phyloP scores from a whole-genome alignment of 2,888 invertebrate genomes.

The Ochropacha duplaris region DNA sequence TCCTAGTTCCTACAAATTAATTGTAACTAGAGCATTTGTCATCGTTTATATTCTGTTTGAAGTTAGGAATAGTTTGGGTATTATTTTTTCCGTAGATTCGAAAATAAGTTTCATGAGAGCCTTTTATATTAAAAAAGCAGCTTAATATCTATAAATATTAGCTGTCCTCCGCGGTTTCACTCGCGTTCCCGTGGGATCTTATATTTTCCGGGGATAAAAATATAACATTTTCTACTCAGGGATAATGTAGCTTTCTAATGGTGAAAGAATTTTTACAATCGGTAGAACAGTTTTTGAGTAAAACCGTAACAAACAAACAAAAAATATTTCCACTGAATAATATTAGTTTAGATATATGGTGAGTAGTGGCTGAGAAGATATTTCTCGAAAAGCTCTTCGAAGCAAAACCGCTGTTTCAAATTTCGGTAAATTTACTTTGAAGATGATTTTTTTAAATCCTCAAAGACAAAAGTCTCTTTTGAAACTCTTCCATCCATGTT shows the following conservation, averaged over 20 bases:
- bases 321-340: too few relatives aligned
- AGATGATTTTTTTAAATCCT: not conserved
- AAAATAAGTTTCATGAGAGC: not conserved
- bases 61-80: not conserved
- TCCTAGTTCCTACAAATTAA: constrained; percentile 59
- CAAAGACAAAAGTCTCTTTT: not conserved
- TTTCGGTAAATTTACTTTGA: not conserved
- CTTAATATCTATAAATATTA: too few relatives aligned
- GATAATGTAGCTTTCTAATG: too few relatives aligned
- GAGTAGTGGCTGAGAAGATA: not conserved
- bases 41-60: constrained; percentile 41
- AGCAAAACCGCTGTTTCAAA: not conserved
- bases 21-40: constrained; percentile 58
- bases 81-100: not conserved
- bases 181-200: too few relatives aligned
- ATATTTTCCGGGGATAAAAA: too few relatives aligned
- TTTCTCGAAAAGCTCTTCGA: not conserved
- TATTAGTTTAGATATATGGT: too few relatives aligned
- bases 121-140: too few relatives aligned
- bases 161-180: too few relatives aligned
- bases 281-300: too few relatives aligned
- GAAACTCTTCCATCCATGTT: not conserved
- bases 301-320: too few relatives aligned
- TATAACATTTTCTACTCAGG: too few relatives aligned
- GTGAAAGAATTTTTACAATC: too few relatives aligned